Conservation (phyloP, 2,113 vertebrate genomes). For the Albula goreensis region DNA sequence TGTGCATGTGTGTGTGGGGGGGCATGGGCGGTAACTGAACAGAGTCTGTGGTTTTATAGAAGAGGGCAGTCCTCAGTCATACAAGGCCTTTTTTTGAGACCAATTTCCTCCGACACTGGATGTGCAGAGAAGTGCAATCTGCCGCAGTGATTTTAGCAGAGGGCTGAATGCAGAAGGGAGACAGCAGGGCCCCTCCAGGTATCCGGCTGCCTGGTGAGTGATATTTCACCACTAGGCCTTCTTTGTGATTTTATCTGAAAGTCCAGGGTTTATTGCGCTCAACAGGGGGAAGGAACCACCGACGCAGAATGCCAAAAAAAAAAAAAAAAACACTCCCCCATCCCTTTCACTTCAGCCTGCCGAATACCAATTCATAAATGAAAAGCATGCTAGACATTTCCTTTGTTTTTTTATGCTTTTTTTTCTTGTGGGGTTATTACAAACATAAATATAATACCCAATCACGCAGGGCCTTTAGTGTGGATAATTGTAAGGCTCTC, state of each 20-base stretch:
- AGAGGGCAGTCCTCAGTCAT: too few species aligned
- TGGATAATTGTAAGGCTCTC: background rate
- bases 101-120: too few species aligned
- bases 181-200: conserved; percentile 6
- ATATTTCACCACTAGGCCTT: conserved; percentile 18
- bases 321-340: too few species aligned
- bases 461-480: background rate
- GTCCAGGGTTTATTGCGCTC: conserved; percentile 17
- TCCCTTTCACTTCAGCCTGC: too few species aligned
- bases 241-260: background rate
- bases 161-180: background rate
- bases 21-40: background rate
- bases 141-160: conserved; percentile 18
- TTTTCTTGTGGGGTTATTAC: background rate
- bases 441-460: background rate
- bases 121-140: background rate
- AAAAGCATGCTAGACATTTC: background rate
- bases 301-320: conserved; percentile 6
- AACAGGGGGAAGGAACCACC: background rate
- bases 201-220: background rate
- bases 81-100: too few species aligned
- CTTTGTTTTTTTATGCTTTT: background rate
- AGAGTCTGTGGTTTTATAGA: too few species aligned
- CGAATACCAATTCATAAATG: background rate
- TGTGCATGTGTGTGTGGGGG: too few species aligned